phyloP scores from a whole-genome alignment of 2,797 vertebrate genomes.

The Clarias pachynema region DNA sequence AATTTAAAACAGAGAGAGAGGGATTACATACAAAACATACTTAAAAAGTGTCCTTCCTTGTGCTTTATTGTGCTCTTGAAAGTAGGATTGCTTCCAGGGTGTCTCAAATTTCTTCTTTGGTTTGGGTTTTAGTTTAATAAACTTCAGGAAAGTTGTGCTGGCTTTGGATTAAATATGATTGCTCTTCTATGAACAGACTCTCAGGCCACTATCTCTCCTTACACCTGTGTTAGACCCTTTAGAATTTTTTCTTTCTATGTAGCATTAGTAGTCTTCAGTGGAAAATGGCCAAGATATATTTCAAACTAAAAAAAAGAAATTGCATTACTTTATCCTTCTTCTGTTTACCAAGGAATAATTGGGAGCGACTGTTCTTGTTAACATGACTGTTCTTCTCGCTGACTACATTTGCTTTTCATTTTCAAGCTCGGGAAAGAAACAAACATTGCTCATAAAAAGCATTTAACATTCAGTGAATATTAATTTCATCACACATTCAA shows the following conservation, averaged over 20 bases:
- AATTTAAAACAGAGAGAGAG: slow-evolving; percentile 57
- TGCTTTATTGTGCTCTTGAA: slow-evolving; percentile 48
- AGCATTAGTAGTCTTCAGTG: slow-evolving; percentile 2
- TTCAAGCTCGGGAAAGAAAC: slow-evolving; percentile 14
- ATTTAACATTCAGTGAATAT: slow-evolving; percentile 31
- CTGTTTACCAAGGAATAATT: slow-evolving; percentile 5
- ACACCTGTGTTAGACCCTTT: slow-evolving; percentile 20
- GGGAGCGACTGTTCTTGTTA: slow-evolving; percentile 30
- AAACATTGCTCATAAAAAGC: slow-evolving; percentile 25
- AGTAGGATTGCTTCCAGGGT: slow-evolving; percentile 34
- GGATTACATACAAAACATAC: slow-evolving; percentile 49
- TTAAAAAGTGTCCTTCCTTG: slow-evolving; percentile 53
- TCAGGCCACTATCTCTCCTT: slow-evolving; percentile 31
- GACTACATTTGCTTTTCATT: slow-evolving; percentile 44
- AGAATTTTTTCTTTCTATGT: neutral
- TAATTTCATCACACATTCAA: slow-evolving; percentile 24
- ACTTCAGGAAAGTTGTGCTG: slow-evolving; percentile 36
- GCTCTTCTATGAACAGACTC: neutral
- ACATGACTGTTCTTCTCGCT: slow-evolving; percentile 34
- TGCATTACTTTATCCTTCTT: slow-evolving; percentile 8
- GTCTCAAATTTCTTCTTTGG: slow-evolving; percentile 39
- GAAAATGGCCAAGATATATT: neutral
- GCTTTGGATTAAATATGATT: slow-evolving; percentile 19
- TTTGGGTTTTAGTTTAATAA: slow-evolving; percentile 38
- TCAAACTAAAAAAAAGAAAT: neutral